Conservation (phyloP, 2,113 vertebrate genomes). For the Microtus pennsylvanicus region DNA sequence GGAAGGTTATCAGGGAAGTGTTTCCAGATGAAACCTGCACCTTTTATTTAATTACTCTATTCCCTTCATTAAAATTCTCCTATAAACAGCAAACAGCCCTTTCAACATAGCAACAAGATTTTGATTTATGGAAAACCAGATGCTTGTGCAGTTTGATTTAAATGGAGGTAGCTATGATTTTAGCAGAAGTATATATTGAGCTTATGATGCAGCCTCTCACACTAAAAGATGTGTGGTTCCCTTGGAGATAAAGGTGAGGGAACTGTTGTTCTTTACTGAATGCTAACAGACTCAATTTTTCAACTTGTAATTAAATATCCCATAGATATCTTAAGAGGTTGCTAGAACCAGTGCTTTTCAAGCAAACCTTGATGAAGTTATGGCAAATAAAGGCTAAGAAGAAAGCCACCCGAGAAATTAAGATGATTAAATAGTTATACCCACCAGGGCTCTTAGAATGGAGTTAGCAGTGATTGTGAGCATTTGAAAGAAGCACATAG, state of each 20-base stretch:
- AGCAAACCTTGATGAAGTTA: constrained; percentile 56
- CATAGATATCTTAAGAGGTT: constrained; percentile 67
- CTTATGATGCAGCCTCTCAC: constrained; percentile 60
- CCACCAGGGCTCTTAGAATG: constrained; percentile 46
- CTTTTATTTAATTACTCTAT: constrained; percentile 74
- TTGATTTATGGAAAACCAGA: constrained; percentile 68
- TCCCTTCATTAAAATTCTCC: constrained; percentile 70
- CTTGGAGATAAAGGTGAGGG: constrained; percentile 62
- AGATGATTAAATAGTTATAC: constrained; percentile 49
- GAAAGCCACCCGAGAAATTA: constrained; percentile 49
- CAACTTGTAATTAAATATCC: constrained; percentile 68
- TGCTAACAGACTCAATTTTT: constrained; percentile 68
- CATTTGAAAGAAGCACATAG: constrained; percentile 66
- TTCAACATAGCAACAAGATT: constrained; percentile 65
- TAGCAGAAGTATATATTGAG: constrained; percentile 41
- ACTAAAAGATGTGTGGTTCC: constrained; percentile 70
- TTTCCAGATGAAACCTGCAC: constrained; percentile 9
- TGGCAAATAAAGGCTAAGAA: constrained; percentile 71
- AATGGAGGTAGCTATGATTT: constrained; percentile 48
- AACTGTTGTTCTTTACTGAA: constrained; percentile 58
- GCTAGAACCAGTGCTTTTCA: constrained; percentile 46
- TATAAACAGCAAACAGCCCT: constrained; percentile 70
- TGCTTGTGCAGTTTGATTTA: constrained; percentile 68
- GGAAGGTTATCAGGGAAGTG: background rate
- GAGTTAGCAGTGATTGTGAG: constrained; percentile 43